Conservation (phyloP, 2,113 vertebrate genomes). For the Circaetus gallicus region DNA sequence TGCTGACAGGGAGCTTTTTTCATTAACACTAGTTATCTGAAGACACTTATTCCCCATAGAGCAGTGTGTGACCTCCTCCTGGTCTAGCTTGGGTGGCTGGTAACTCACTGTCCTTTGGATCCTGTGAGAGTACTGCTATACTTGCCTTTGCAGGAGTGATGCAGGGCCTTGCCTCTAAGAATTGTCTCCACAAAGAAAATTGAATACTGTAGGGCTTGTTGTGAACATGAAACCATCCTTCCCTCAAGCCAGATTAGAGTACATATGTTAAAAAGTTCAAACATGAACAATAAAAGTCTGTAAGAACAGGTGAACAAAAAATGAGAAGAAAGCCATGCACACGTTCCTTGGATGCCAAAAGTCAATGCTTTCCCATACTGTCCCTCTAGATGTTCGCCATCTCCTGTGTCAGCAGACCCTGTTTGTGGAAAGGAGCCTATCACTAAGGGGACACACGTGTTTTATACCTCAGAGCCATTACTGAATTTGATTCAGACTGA, state of each 20-base stretch:
- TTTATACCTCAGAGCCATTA: not conserved
- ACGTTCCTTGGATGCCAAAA: not conserved
- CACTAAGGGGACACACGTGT: not conserved
- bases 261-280: not conserved
- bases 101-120: not conserved
- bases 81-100: not conserved
- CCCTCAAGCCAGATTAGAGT: not conserved
- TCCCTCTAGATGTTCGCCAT: not conserved
- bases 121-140: not conserved
- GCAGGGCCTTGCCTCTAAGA: not conserved
- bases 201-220: not conserved
- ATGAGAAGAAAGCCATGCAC: not conserved
- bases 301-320: not conserved
- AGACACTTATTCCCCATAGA: not conserved
- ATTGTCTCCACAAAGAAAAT: not conserved
- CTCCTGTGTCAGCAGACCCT: not conserved
- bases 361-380: not conserved
- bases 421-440: not conserved
- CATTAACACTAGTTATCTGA: not conserved
- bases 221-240: not conserved
- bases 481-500: not conserved
- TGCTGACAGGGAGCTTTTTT: not conserved
- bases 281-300: not conserved
- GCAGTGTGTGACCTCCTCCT: not conserved
- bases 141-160: not conserved